A percentile compares a stretch with the other conserved stretches of the same genome.
Evolutionary conservation across 2,797 vertebrate species (phyloP).

Genomic region (Epinephelus malabaricus): DNA sequence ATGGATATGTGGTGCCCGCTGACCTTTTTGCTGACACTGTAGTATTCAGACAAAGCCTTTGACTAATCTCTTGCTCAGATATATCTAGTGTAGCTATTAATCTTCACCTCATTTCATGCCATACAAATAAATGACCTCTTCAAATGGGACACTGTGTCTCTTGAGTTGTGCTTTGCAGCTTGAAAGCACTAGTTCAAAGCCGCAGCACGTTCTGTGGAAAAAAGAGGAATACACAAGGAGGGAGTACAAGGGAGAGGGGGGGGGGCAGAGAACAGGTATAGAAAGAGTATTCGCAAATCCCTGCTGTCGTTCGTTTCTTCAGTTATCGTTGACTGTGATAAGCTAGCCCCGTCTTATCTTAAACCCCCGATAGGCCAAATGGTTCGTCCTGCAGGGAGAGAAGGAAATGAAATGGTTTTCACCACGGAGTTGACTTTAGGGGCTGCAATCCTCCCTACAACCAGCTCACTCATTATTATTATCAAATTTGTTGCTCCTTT

Average conservation of each 20-base stretch:
- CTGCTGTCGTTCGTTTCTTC: conserved; percentile 74
- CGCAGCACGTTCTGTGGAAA: conserved; percentile 49
- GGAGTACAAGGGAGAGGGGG: background rate
- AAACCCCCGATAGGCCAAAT: conserved; percentile 79
- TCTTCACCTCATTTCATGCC: conserved; percentile 78
- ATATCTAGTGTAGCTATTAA: conserved; percentile 70
- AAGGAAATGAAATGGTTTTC: conserved; percentile 79
- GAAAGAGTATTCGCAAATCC: conserved; percentile 77
- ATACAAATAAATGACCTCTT: conserved; percentile 81
- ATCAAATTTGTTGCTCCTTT: conserved; percentile 64
- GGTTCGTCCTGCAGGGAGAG: conserved; percentile 70
- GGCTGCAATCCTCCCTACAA: conserved; percentile 56
- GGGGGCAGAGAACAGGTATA: conserved; percentile 52
- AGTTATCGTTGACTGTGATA: conserved; percentile 81
- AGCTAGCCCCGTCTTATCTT: conserved; percentile 85
- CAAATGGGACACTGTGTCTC: conserved; percentile 74
- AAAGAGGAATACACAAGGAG: conserved; percentile 15
- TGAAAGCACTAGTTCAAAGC: conserved; percentile 73
- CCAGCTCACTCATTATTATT: conserved; percentile 72
- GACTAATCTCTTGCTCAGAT: conserved; percentile 77
- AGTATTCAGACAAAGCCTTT: conserved; percentile 72
- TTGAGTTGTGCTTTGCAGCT: conserved; percentile 68
- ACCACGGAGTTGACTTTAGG: conserved; percentile 65
- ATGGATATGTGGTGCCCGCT: conserved; percentile 60
- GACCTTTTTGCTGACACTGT: conserved; percentile 76